phyloP scores from a whole-genome alignment of 2,797 vertebrate genomes.

The Myotis findleyi region DNA sequence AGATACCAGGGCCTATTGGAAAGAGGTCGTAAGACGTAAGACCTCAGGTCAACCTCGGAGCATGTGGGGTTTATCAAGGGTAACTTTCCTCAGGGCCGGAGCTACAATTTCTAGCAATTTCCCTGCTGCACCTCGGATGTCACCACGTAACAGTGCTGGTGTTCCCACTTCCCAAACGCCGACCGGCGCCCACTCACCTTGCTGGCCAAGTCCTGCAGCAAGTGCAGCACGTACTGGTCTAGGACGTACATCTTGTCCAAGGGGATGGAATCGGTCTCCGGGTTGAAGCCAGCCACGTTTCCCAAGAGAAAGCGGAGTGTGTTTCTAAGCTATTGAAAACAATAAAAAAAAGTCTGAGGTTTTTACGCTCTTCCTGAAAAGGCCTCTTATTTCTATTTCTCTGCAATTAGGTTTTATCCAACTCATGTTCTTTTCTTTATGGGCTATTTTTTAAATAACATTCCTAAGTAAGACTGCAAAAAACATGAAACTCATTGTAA shows the following conservation, averaged over 20 bases:
- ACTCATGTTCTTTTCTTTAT: not conserved
- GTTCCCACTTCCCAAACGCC: too few relatives aligned
- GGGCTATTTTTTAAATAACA: not conserved
- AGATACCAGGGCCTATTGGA: not conserved
- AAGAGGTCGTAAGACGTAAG: not conserved
- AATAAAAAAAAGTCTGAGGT: not conserved
- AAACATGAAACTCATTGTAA: not conserved
- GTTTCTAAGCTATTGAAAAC: constrained; percentile 92
- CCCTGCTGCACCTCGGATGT: not conserved
- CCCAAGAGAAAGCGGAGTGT: constrained; percentile 95
- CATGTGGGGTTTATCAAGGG: too few relatives aligned
- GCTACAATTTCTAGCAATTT: not conserved
- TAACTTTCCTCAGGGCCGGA: not conserved
- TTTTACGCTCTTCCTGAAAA: not conserved
- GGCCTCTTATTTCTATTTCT: not conserved
- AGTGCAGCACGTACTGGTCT: constrained; percentile 97
- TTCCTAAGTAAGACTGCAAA: not conserved
- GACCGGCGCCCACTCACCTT: constrained; percentile 88
- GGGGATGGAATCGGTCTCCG: constrained; percentile 91
- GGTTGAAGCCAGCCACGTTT: constrained; percentile 93
- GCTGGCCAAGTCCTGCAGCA: constrained; percentile 92
- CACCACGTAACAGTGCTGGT: not conserved
- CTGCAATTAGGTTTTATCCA: not conserved
- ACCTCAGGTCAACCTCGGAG: not conserved
- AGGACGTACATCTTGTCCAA: constrained; percentile 93